Percentiles rank a stretch among this genome's conserved stretches.
phyloP scores from a whole-genome alignment of 2,888 invertebrate genomes.

The Orchesellides sinensis region DNA sequence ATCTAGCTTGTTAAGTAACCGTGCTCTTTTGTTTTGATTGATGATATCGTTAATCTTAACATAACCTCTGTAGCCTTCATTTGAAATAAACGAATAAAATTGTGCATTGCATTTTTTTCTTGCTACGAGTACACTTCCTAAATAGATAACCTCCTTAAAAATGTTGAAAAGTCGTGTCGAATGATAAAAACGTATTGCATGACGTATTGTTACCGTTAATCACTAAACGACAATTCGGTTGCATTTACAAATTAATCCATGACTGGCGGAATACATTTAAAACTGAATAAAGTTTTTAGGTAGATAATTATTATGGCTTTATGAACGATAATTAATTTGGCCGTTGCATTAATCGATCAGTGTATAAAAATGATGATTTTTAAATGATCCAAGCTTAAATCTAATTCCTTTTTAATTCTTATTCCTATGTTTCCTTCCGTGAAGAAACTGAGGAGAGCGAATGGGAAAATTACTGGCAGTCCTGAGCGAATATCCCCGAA shows the following conservation, averaged over 20 bases:
- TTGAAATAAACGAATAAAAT: neutral
- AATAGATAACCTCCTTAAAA: constrained; percentile 6
- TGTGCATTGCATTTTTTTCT: neutral
- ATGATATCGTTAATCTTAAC: neutral
- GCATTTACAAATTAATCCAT: neutral
- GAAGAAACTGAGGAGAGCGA: constrained; percentile 74
- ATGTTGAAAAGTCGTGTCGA: neutral
- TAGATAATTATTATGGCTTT: too few relatives aligned
- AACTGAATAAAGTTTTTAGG: neutral
- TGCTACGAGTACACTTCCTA: constrained; percentile 16
- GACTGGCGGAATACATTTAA: too few relatives aligned
- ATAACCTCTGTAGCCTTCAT: neutral
- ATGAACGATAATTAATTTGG: neutral
- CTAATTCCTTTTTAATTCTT: constrained; percentile 17
- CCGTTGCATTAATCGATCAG: neutral
- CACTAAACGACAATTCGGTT: too few relatives aligned
- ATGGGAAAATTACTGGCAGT: constrained; percentile 76
- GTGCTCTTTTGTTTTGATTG: neutral
- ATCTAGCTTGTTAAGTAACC: constrained; percentile 4
- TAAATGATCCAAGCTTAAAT: neutral
- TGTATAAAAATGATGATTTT: neutral
- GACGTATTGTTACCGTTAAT: too few relatives aligned
- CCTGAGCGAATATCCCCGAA: constrained; percentile 54
- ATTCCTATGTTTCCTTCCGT: constrained; percentile 46
- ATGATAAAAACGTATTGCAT: too few relatives aligned